Evolutionary conservation across 2,888 invertebrate genomes (phyloP).

Genomic region (Ichneumon xanthorius): DNA sequence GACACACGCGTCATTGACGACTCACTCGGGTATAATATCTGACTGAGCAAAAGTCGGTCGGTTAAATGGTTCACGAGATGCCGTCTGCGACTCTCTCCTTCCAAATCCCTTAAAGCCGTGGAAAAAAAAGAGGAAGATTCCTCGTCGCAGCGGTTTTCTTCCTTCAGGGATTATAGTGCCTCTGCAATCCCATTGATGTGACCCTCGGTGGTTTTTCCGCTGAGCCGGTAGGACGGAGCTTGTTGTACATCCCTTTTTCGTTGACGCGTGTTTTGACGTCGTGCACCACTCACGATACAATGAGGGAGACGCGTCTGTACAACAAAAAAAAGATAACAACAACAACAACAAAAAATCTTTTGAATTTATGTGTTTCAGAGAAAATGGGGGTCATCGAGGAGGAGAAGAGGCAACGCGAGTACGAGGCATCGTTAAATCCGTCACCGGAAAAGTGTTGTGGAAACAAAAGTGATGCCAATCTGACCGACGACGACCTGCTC

Average conservation of each 20-base stretch:
- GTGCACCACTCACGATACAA: neutral
- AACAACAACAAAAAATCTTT: neutral
- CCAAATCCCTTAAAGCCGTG: conserved; percentile 29
- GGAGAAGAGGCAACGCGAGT: neutral
- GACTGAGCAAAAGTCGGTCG: conserved; percentile 44
- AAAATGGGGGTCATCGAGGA: neutral
- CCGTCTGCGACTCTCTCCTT: conserved; percentile 23
- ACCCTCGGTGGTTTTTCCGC: conserved; percentile 58
- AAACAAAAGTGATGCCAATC: neutral
- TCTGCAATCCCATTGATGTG: conserved; percentile 65
- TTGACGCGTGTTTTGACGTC: conserved; percentile 76
- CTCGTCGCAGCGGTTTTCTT: conserved; percentile 30
- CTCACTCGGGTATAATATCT: conserved; percentile 45
- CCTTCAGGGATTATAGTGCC: conserved; percentile 63
- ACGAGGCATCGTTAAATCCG: neutral
- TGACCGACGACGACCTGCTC: conserved; percentile 4
- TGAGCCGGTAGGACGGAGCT: neutral
- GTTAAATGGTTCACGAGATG: conserved; percentile 46
- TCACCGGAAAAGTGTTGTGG: neutral
- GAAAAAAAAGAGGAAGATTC: conserved; percentile 44
- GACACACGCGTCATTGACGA: conserved; percentile 56
- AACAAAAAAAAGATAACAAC: neutral
- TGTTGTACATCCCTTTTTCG: conserved; percentile 69
- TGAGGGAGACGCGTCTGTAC: neutral
- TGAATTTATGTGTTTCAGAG: neutral